These are phyloP conservation scores for Eupithecia subfuscata DNA, from an alignment of 2,888 invertebrate species.

Conservation along the genomic window DNA sequence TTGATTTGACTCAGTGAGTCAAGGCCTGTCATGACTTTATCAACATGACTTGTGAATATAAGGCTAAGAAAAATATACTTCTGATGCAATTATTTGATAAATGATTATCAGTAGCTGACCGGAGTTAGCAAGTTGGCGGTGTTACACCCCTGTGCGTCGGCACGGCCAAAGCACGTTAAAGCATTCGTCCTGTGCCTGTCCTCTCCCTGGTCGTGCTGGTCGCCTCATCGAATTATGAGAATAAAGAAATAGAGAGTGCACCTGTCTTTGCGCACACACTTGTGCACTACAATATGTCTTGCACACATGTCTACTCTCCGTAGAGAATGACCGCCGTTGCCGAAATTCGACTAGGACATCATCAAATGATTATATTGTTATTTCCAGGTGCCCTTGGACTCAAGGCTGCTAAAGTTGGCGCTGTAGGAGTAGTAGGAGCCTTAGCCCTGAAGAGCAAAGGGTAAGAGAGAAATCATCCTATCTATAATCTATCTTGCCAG, in stretches of 20 bases:
- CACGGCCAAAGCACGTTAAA: background rate
- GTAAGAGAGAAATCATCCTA: conserved; percentile 45
- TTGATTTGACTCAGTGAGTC: conserved; percentile 1
- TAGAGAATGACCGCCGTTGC: background rate
- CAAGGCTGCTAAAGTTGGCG: conserved; percentile 75
- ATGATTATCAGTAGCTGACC: background rate
- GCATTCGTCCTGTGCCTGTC: background rate
- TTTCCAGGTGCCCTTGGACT: conserved; percentile 66
- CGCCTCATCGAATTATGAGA: background rate
- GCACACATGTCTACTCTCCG: background rate
- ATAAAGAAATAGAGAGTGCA: background rate
- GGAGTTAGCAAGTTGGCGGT: background rate
- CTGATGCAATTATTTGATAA: background rate
- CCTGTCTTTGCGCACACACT: background rate
- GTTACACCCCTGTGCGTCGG: background rate
- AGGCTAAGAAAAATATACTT: background rate
- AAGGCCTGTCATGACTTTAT: background rate
- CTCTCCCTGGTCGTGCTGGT: background rate
- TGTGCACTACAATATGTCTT: no score
- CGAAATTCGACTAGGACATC: background rate
- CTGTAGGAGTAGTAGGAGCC: conserved; percentile 66
- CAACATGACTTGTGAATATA: background rate
- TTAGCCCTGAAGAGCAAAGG: conserved; percentile 69
- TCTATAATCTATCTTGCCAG: background rate
- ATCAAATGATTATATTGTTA: background rate